Evolutionary conservation across 2,888 invertebrate genomes (phyloP), one percentile per base, ranked within the genome.

Genomic region (Macrosiphum euphorbiae): DNA sequence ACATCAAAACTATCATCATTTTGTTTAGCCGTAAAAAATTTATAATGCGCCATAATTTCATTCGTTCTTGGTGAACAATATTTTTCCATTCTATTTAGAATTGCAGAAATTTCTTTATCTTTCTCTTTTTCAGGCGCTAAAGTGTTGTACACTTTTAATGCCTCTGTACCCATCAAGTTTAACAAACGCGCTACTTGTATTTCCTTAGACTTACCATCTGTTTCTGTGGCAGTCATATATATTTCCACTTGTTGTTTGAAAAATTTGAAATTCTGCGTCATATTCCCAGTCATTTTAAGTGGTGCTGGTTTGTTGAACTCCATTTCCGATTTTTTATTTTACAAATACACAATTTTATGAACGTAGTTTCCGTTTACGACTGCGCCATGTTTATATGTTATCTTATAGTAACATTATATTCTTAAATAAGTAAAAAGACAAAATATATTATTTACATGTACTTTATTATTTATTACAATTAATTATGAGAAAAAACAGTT

Each of bases 251-350:
- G 16, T 10, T 61, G 61, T 7, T 61, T 61, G 78, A 61, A 61
- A n/a, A 61, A 61, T 61, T 10, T 61, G 61, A 28, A 61, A 28
- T 61, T 61, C 61, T 61, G 61, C 28, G 61, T 26, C 87, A 87
- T 26, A 50, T 87, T 87, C 41, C 87, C 87, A 28, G 87, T 47
- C 87, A 87, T 87, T 87, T 87, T 87, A 20, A 87, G 87, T 50
- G 47, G 28, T 50, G 87, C 44, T n/a, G 47, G 87, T 55, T 55
- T 55, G 55, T 55, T 55, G 55, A 55, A 55, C 55, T 55, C 55
- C 55, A 20, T 55, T 55, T 55, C 20, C 55, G 55, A 61, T 61
- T 61, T 61, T 61, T 61, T 61, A 28, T 61, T 61, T 61, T 61
- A 61, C 3, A 41, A 41, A 41, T 41, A 41, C 41, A 41, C 41